phyloP scores from a whole-genome alignment of 2,888 invertebrate species.

The Noctuana brunneofusca region DNA sequence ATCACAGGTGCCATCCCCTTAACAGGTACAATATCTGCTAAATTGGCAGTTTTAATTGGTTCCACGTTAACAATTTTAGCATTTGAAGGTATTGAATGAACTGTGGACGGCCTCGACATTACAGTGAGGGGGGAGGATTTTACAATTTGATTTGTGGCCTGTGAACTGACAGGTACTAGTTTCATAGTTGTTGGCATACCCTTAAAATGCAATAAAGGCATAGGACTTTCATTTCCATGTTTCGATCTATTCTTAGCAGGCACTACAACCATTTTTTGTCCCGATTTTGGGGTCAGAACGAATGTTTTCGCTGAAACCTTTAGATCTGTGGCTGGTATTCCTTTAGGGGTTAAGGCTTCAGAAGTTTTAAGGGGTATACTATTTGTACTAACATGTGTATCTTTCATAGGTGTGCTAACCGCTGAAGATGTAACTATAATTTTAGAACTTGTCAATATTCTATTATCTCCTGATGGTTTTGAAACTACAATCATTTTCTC shows the following conservation, averaged over 20 bases:
- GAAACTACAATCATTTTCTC: conserved; percentile 79
- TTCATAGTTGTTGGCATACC: conserved; percentile 76
- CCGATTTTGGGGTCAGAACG: conserved; percentile 75
- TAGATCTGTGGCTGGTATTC: conserved; percentile 75
- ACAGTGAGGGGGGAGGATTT: conserved; percentile 61
- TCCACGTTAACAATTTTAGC: conserved; percentile 59
- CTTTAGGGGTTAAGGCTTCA: conserved; percentile 71
- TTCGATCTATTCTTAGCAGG: conserved; percentile 73
- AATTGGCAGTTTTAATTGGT: conserved; percentile 69
- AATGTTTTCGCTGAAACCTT: conserved; percentile 78
- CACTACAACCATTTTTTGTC: conserved; percentile 78
- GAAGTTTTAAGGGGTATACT: conserved; percentile 59
- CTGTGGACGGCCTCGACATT: conserved; percentile 62
- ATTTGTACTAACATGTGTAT: conserved; percentile 55
- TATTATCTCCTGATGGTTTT: conserved; percentile 62
- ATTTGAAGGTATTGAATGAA: conserved; percentile 54
- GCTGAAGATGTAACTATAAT: conserved; percentile 66
- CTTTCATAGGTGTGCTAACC: conserved; percentile 54
- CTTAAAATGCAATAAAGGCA: conserved; percentile 75
- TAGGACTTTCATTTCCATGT: conserved; percentile 62
- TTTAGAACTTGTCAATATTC: conserved; percentile 61
- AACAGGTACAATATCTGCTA: conserved; percentile 75
- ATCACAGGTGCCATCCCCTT: conserved; percentile 68
- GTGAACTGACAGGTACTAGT: conserved; percentile 72
- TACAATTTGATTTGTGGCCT: conserved; percentile 53